Base-by-base conservation (phyloP, 2,888 invertebrate species). In the Drosophila siamana region DNA sequence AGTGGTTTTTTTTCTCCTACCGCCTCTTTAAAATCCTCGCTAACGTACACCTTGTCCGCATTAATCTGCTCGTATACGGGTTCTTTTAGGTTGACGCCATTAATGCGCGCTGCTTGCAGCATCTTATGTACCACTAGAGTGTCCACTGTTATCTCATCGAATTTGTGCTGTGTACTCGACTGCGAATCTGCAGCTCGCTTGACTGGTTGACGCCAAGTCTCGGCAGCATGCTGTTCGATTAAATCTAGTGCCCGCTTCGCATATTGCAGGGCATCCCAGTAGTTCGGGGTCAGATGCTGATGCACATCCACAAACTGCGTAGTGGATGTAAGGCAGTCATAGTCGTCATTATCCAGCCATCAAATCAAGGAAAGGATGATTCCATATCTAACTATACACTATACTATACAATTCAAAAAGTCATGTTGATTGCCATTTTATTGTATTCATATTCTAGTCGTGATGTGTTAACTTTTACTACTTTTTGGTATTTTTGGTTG, bases 211-310 rank as follows among this genome's bases (percentile, higher is more conserved):
- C 48, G 66, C 4, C 54, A 46, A 3, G 9, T 11, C 6, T 15
- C 28, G 36, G 67, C 47, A 22, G 57, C 30, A 71, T 81, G 75
- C 2, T 44, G 51, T 67, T 91, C 89, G 4, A 92, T 66, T 0
- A 82, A 57, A 51, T 91, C 86, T 30, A 92, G 52, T 0, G 91
- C 90, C 36, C 89, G 86, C 13, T 88, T 83, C 2, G 89, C 86
- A 46, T 89, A 86, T 2, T 77, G 74, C 11, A 92, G 50, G 1
- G 90, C 88, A 28, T 88, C 80, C 92, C 92, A 92, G 61, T 90
- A 91, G 26, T 88, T 82, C 2, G 56, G 43, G 3, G 80, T 85
- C 7, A 92, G 65, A 28, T 89, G 82, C 69, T 44, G 84, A 56
- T 67, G 83, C 55, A 19, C 26, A 50, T 87, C 88, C 2, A 86